A percentile compares a stretch with the other conserved stretches of the same genome.
Evolutionary conservation across 2,888 invertebrate genomes (phyloP).

Genomic region (Oxystoma pomonae): DNA sequence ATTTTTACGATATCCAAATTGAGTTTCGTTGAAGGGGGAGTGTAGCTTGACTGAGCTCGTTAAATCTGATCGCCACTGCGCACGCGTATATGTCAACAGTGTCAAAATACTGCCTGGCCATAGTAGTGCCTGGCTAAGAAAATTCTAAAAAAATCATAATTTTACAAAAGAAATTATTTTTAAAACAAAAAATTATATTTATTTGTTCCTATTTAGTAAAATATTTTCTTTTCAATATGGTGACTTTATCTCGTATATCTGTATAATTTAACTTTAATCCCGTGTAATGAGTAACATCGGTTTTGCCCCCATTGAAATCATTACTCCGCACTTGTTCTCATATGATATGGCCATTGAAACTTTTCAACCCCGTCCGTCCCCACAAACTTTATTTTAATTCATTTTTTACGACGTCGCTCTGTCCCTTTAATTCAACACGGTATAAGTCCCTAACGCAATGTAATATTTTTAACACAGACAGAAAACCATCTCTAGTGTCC

Average conservation of each 20-base stretch:
- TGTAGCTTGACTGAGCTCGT: no score
- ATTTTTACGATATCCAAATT: no score
- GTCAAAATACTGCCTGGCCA: no score
- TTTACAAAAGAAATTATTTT: not conserved
- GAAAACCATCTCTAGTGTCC: no score
- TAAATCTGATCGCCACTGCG: no score
- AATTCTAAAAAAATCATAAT: not conserved
- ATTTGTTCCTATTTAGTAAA: slow-evolving; percentile 1
- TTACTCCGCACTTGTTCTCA: slow-evolving; percentile 41
- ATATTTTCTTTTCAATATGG: not conserved
- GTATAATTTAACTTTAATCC: not conserved
- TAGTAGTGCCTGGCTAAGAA: no score
- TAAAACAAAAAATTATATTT: slow-evolving; percentile 3
- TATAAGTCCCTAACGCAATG: no score
- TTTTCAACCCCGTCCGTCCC: slow-evolving; percentile 23
- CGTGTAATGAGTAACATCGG: not conserved
- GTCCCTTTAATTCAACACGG: slow-evolving; percentile 2
- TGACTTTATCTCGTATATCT: no score
- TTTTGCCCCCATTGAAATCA: slow-evolving; percentile 29
- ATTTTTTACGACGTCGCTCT: slow-evolving; percentile 16
- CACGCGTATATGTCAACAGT: no score
- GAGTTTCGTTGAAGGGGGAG: no score
- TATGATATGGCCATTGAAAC: slow-evolving; percentile 34
- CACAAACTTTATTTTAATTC: slow-evolving; percentile 24
- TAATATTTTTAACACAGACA: no score